These are phyloP conservation scores for Drosophila emarginata DNA, from an alignment of 2,888 invertebrate genomes.

Conservation along the genomic window DNA sequence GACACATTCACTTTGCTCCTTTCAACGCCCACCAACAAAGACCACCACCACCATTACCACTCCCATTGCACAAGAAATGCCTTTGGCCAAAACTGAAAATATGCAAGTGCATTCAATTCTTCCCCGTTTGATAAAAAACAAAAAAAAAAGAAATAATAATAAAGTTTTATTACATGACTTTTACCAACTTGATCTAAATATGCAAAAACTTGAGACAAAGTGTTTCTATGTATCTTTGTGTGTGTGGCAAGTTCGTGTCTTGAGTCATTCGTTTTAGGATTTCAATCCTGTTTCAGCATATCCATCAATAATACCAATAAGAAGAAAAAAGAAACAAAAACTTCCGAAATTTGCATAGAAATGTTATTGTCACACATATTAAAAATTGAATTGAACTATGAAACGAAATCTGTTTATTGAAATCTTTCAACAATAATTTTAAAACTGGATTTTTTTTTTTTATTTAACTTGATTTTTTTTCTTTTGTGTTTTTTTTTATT, in stretches of 20 bases:
- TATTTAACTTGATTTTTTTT: too few relatives aligned
- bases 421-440: conserved; percentile 8
- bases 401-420: conserved; percentile 37
- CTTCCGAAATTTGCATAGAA: conserved; percentile 66
- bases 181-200: conserved; percentile 41
- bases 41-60: not conserved
- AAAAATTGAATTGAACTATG: conserved; percentile 27
- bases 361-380: conserved; percentile 27
- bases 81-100: conserved; percentile 45
- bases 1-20: conserved; percentile 73
- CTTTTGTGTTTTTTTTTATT: conserved; percentile 37
- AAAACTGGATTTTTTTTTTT: conserved; percentile 24
- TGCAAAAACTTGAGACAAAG: conserved; percentile 45
- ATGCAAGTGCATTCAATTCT: conserved; percentile 49
- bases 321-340: too few relatives aligned
- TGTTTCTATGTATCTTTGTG: conserved; percentile 18
- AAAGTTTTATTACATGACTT: conserved; percentile 63
- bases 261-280: conserved; percentile 62
- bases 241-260: conserved; percentile 73
- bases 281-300: conserved; percentile 35
- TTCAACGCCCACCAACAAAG: conserved; percentile 49
- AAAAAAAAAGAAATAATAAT: too few relatives aligned
- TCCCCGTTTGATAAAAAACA: conserved; percentile 23
- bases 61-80: conserved; percentile 59
- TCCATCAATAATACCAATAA: conserved; percentile 68